These are phyloP conservation scores for Microcebus tavaratra DNA, from an alignment of 2,113 vertebrate species.

Conservation along the genomic window DNA sequence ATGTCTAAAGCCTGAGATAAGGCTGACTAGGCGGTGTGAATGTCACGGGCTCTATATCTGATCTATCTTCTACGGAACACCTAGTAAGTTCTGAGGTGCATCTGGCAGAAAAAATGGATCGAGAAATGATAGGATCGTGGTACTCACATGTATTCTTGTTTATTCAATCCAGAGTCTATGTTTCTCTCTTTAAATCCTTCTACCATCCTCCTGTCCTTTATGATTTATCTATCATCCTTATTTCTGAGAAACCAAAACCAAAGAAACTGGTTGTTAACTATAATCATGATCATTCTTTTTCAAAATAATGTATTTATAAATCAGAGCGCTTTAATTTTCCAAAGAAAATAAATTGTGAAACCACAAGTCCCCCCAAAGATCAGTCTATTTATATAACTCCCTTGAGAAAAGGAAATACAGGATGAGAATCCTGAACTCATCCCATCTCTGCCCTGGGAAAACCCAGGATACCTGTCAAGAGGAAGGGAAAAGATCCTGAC, in stretches of 20 bases:
- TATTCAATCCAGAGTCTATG: constrained; percentile 7
- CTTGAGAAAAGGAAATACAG: background rate
- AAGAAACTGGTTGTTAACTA: constrained; percentile 62
- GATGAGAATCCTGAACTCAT: background rate
- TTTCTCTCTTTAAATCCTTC: constrained; percentile 45
- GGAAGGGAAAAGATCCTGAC: background rate
- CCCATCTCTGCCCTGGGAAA: background rate
- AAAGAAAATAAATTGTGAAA: constrained; percentile 42
- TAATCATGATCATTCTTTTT: constrained; percentile 36
- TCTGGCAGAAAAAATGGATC: constrained; percentile 52
- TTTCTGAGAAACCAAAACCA: constrained; percentile 66
- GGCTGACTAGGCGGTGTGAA: background rate
- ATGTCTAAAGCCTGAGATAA: background rate
- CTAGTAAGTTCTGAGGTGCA: background rate
- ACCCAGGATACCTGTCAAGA: background rate
- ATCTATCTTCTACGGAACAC: background rate
- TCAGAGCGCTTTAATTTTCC: constrained; percentile 50
- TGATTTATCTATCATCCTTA: constrained; percentile 75
- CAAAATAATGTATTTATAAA: constrained; percentile 38
- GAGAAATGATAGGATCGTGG: background rate
- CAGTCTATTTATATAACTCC: background rate
- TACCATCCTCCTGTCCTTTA: constrained; percentile 40
- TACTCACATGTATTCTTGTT: constrained; percentile 51
- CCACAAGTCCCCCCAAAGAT: background rate
- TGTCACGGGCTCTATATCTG: background rate